Evolutionary conservation across 2,888 invertebrate genomes (phyloP).

Genomic region (Glomeris marginata): DNA sequence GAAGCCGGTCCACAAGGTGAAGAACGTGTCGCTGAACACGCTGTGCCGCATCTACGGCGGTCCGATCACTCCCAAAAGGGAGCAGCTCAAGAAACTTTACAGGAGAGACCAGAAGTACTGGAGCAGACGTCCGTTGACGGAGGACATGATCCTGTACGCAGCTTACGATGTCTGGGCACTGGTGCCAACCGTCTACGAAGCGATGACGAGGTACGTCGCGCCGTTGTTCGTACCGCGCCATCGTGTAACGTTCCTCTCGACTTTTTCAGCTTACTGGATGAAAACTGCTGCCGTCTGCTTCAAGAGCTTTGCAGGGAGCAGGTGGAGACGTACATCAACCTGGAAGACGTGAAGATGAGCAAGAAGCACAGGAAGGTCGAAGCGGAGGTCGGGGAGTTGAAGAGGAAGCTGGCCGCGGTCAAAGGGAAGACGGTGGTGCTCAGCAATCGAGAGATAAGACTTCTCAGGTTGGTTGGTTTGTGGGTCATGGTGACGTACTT

Average conservation of each 20-base stretch:
- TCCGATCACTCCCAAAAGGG: conserved; percentile 77
- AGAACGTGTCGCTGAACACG: conserved; percentile 79
- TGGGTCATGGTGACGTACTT: neutral
- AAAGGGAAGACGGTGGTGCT: conserved; percentile 59
- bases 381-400: conserved; percentile 74
- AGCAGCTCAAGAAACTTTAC: conserved; percentile 39
- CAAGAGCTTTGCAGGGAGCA: conserved; percentile 78
- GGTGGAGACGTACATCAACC: conserved; percentile 62
- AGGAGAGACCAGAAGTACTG: conserved; percentile 43
- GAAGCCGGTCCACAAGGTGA: conserved; percentile 85
- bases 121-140: conserved; percentile 71
- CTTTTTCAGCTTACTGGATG: neutral
- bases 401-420: conserved; percentile 49
- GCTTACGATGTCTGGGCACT: conserved; percentile 76
- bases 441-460: conserved; percentile 77
- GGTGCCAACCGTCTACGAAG: conserved; percentile 64
- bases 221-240: neutral
- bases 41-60: conserved; percentile 79
- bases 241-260: neutral
- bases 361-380: conserved; percentile 82
- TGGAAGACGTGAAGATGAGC: conserved; percentile 67
- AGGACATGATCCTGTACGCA: conserved; percentile 83
- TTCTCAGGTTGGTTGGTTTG: conserved; percentile 42
- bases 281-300: conserved; percentile 37
- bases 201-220: conserved; percentile 42